Evolutionary conservation across 1,140 invertebrate genomes (phyloP), one percentile per base, ranked within the genome.

Genomic region (Artemia franciscana): DNA sequence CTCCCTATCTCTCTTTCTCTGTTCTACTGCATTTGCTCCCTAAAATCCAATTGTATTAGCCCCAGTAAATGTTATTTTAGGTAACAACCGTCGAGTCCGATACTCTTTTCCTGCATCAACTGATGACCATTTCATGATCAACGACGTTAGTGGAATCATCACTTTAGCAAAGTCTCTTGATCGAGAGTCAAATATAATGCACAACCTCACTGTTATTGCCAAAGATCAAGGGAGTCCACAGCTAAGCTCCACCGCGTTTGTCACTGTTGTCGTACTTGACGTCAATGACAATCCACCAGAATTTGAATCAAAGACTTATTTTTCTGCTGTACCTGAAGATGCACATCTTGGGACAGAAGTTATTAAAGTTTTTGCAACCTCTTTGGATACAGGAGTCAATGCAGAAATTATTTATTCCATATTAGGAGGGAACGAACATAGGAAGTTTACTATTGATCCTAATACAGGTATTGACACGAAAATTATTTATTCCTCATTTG

Each of bases 201-300:
- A 92, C 71, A 88, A 88, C 69, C 74, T 95, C 2, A 82, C 83
- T 0, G 76, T 94, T 15, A 65, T 64, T 67, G 90, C 88, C 0
- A 71, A 78, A 7, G 90, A 94, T 74, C 80, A 80, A 63, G 88
- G 88, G 0, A 77, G 74, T 0, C 86, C 86, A 1, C 80, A 78
- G 59, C 67, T 86, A 24, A 80, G 77, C 7, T 77, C 77, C 25
- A 70, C 77, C 0, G 76, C 79, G 1, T 71, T 70, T 23, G 67
- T 85, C 2, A 74, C 78, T 4, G 78, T 85, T 1, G 79, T 80
- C 66, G 80, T 85, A 5, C 77, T 85, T 66, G 86, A 93, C 72
- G 85, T 92, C 28, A 93, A 93, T 71, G 89, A 93, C 72, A 93
- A 93, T 77, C 87, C 88, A 56, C 90, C 90, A n/a, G 86, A 88